Conservation (phyloP, 2,113 vertebrate genomes). For the Ailuropoda melanoleuca region DNA sequence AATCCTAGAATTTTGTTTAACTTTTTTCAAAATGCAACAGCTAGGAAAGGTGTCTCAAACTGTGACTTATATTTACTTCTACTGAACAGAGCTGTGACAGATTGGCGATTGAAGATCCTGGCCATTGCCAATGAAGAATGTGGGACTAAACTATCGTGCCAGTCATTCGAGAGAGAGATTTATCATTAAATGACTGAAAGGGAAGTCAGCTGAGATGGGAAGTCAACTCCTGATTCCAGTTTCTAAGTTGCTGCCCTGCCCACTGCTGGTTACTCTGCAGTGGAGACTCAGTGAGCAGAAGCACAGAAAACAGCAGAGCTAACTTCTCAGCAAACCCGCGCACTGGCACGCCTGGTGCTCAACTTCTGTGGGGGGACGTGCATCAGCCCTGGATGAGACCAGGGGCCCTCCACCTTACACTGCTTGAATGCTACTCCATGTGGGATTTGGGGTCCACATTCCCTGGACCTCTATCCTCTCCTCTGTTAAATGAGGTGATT, state of each 20-base stretch:
- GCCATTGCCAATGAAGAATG: not conserved
- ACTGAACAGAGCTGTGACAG: not conserved
- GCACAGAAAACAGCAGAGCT: not conserved
- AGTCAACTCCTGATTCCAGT: not conserved
- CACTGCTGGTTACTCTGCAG: not conserved
- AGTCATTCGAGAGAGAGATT: not conserved
- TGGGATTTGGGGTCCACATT: not conserved
- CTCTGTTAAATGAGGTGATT: not conserved
- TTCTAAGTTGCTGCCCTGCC: not conserved
- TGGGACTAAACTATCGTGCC: not conserved
- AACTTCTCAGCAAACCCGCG: not conserved
- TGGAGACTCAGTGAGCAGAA: not conserved
- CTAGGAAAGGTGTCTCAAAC: not conserved
- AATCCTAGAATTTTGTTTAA: not conserved
- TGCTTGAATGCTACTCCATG: not conserved
- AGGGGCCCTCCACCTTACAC: fast-evolving
- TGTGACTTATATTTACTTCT: not conserved
- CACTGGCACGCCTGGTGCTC: not conserved
- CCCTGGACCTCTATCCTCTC: not conserved
- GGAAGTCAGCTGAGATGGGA: not conserved
- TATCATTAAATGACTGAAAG: not conserved
- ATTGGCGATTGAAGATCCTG: not conserved
- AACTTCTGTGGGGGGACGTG: too few species aligned
- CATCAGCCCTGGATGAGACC: not conserved
- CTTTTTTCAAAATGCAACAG: not conserved